Evolutionary conservation across 92 coral and sea anemone genomes (phyloP), one percentile per base, ranked within the genome.

Genomic region (Porites rus): DNA sequence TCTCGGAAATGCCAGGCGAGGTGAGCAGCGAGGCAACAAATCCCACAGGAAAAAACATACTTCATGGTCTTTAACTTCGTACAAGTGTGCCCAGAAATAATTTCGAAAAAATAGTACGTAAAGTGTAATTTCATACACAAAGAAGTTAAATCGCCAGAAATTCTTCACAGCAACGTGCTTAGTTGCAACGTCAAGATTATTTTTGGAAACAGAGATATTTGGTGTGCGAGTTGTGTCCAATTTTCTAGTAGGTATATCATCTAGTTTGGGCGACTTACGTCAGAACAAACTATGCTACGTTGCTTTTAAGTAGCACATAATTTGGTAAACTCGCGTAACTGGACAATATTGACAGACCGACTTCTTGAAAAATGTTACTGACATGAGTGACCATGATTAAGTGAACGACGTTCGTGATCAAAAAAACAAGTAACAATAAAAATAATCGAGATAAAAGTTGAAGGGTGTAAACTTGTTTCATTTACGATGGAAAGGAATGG

Each of bases 101-200:
- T 6, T 51, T 31, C 28, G 54, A 81, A 18, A 66, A 18, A 20
- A 9, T 70, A 19, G 38, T 46, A 66, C 51, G 65, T 69, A 20
- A 80, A 81, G 86, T 11, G 76, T 50, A 81, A 70, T 7, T 58
- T 25, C 56, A 69, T 59, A 69, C 3, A 71, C 51, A 78, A 64
- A 64, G 52, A 7, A 38, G 54, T 76, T 52, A 14, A 65, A 64
- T 19, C 72, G 14, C 50, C 20, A 78, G 9, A 38, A 59, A 59
- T 13, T 22, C 58, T 12, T 69, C 60, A 18, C 28, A 12, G 31
- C 11, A 21, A 81, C 59, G 70, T 70, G 50, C 46, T 19, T 56
- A n/a, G 18, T 18, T 69, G 25, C 5, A 24, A 69, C 76, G 85
- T 80, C 73, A 69, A 74, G n/a, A 9, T 28, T 81, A 81, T 81